Base-by-base conservation (phyloP, 2,888 invertebrate species). In the Tiphia femorata region DNA sequence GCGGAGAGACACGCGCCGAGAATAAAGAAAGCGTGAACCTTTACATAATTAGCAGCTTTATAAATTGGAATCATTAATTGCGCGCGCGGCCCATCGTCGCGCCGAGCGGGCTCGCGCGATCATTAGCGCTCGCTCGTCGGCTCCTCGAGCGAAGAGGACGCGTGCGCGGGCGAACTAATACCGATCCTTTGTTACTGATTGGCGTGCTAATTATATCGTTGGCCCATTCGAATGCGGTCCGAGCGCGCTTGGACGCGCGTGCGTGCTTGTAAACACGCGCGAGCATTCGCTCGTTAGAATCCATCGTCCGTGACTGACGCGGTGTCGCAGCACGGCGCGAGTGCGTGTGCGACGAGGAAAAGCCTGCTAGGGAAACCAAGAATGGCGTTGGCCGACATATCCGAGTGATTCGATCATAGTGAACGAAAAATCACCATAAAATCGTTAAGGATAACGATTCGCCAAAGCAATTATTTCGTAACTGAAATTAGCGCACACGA, bases 21-120 rank as follows among this genome's bases (percentile, higher is more conserved):
- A 47, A 56, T 51, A 60, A 67, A 68, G 74, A 76, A 75, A 76
- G 75, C 74, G 76, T 74, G 58, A 73, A 76, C 64, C 71, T 76
- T 70, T 68, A 69, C 63, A 70, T 75, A 73, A 65, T 76, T 76
- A 73, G 63, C 48, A 47, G 57, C 57, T 56, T 62, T 64, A 65
- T 67, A 68, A 68, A 68, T 67, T 58, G 56, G 64, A 63, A 62
- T 69, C 72, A 63, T 75, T 76, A 76, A 62, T 64, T 58, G 56
- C 27, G 33, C 33, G 12, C 53, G 47, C 46, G 49, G 53, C 52
- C 19, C 52, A 44, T 57, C 55, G 58, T 29, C 6, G 37, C 47
- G 38, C 7, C 3, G 29, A 5, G 33, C 14, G 14, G 30, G 23
- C 29, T 43, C 19, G 37, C 33, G 8, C 35, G 58, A 48, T 70